Evolutionary conservation across 2,113 vertebrate genomes (phyloP).

Genomic region (Indicator maculatus): DNA sequence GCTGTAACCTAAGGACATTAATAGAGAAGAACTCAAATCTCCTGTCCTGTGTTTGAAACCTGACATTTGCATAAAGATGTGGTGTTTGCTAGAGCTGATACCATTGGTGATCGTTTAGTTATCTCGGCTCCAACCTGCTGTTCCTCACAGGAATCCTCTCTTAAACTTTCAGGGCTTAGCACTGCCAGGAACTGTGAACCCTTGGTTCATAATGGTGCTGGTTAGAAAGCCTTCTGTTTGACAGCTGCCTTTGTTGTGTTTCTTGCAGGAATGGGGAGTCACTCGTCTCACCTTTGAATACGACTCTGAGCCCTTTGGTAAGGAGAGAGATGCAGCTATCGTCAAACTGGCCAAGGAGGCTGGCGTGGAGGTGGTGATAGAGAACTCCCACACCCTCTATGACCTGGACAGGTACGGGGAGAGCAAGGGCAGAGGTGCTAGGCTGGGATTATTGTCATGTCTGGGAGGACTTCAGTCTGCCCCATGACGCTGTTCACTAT

Average conservation of each 20-base stretch:
- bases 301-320: constrained; percentile 94
- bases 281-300: constrained; percentile 93
- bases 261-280: constrained; percentile 91
- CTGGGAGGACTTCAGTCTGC: neutral
- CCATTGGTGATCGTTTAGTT: neutral
- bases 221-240: neutral
- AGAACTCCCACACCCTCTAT: constrained; percentile 94
- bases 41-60: neutral
- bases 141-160: neutral
- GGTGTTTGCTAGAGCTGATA: neutral
- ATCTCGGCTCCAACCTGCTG: neutral
- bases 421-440: neutral
- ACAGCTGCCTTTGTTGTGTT: neutral
- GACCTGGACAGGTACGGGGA: constrained; percentile 87
- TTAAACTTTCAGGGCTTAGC: neutral
- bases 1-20: neutral
- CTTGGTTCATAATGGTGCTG: neutral
- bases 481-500: rapidly evolving
- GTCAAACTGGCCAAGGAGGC: constrained; percentile 95
- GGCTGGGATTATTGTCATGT: neutral
- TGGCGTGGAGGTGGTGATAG: constrained; percentile 89
- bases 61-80: neutral
- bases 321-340: constrained; percentile 92
- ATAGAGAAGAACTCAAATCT: neutral
- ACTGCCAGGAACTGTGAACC: neutral